Evolutionary conservation across 2,113 vertebrate genomes (phyloP).

Genomic region (Labeo catla): DNA sequence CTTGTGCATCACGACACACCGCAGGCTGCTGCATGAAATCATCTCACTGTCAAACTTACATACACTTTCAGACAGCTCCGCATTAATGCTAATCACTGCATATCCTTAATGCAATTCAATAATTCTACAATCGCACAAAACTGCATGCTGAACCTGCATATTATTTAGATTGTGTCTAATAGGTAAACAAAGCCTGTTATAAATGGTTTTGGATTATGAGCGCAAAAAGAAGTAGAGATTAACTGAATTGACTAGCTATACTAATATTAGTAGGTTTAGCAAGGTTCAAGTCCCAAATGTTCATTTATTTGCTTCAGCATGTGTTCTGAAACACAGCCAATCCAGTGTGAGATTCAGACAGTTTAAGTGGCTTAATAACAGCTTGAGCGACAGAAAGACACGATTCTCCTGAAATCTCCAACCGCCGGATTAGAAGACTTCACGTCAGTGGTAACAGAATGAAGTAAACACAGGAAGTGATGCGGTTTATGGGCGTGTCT

Average conservation of each 20-base stretch:
- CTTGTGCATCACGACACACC: constrained; percentile 53
- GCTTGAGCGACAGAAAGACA: constrained; percentile 21
- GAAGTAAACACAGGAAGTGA: constrained; percentile 26
- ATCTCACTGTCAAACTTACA: constrained; percentile 26
- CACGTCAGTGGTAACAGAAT: neutral
- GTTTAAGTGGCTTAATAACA: constrained; percentile 14
- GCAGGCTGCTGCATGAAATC: constrained; percentile 11
- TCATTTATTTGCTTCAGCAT: neutral
- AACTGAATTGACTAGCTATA: neutral
- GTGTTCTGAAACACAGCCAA: constrained; percentile 11
- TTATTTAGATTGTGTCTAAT: neutral
- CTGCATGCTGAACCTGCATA: neutral
- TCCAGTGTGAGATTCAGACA: constrained; percentile 11
- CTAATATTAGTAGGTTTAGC: constrained; percentile 10
- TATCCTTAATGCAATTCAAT: neutral
- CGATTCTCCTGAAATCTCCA: constrained; percentile 29
- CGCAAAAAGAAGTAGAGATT: neutral
- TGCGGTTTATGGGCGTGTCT: neutral
- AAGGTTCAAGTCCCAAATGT: neutral
- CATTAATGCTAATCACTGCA: neutral
- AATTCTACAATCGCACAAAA: neutral
- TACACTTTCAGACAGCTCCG: constrained; percentile 13
- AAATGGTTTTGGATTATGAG: neutral
- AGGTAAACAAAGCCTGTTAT: neutral
- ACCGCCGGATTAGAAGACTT: constrained; percentile 22